Evolutionary conservation across 2,888 invertebrate species (phyloP).

Genomic region (Hyppa rectilinea): DNA sequence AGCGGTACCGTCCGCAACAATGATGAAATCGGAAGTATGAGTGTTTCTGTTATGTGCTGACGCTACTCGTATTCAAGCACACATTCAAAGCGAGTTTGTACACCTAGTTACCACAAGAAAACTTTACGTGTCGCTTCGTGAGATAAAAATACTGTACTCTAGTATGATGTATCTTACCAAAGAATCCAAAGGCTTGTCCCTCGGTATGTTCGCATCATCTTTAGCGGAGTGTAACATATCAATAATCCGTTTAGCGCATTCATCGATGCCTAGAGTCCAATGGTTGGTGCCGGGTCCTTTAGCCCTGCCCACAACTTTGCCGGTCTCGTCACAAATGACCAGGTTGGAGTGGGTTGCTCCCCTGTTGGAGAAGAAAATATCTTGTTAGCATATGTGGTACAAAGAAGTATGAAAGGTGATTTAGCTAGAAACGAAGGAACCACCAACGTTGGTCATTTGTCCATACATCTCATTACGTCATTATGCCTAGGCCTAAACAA

Average conservation of each 20-base stretch:
- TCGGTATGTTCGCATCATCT: conserved; percentile 90
- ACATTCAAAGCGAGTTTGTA: too few relatives aligned
- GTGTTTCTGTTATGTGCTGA: too few relatives aligned
- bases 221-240: conserved; percentile 94
- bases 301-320: conserved; percentile 92
- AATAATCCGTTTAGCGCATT: conserved; percentile 94
- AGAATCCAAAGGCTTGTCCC: conserved; percentile 91
- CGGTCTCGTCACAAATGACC: conserved; percentile 93
- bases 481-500: too few relatives aligned
- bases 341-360: conserved; percentile 96
- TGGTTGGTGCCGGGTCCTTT: conserved; percentile 95
- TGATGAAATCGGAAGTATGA: too few relatives aligned
- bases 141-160: too few relatives aligned
- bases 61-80: too few relatives aligned
- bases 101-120: too few relatives aligned
- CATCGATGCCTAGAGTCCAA: conserved; percentile 95
- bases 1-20: too few relatives aligned
- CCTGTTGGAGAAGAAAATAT: conserved; percentile 86
- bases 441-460: too few relatives aligned
- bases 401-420: not conserved
- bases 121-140: too few relatives aligned
- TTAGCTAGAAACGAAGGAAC: not conserved
- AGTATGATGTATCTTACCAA: conserved; percentile 89
- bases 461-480: too few relatives aligned
- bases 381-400: not conserved